Percentiles rank a stretch among this genome's conserved stretches.
Conservation (phyloP, 30 jellyfish, hydroid and myxozoan species). For the Mastigias papua region DNA sequence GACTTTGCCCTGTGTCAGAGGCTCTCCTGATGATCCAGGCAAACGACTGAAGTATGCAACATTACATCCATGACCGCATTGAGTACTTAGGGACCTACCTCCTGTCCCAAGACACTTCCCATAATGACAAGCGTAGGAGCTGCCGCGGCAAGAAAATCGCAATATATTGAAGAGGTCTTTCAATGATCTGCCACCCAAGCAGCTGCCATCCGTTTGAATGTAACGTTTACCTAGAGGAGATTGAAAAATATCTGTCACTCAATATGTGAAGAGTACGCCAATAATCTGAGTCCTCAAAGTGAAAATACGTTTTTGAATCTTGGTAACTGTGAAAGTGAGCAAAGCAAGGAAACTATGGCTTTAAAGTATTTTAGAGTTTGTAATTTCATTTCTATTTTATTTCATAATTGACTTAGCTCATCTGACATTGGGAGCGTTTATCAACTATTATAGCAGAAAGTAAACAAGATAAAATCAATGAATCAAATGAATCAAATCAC, state of each 20-base stretch:
- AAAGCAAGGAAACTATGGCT: too few species aligned
- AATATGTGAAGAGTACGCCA: too few species aligned
- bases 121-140: slow-evolving; percentile 68
- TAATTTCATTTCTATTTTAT: too few species aligned
- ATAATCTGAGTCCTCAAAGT: too few species aligned
- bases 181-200: slow-evolving; percentile 57
- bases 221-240: slow-evolving; percentile 37
- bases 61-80: slow-evolving; percentile 50
- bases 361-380: too few species aligned
- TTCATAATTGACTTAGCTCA: too few species aligned
- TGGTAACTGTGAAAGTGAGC: too few species aligned
- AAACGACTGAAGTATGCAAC: slow-evolving; percentile 45
- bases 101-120: slow-evolving; percentile 80
- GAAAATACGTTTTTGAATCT: too few species aligned
- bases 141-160: slow-evolving; percentile 74
- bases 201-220: slow-evolving; percentile 49
- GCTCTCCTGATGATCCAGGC: slow-evolving; percentile 57
- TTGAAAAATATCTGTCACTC: not conserved
- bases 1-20: slow-evolving; percentile 49
- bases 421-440: too few species aligned
- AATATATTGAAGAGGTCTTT: slow-evolving; percentile 65
- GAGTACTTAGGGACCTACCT: slow-evolving; percentile 9
- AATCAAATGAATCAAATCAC: too few species aligned
- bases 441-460: too few species aligned
- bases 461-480: too few species aligned